A percentile compares a stretch with the other conserved stretches of the same genome.
Evolutionary conservation across 2,888 invertebrate species (phyloP).

Genomic region (Furcula furcula): DNA sequence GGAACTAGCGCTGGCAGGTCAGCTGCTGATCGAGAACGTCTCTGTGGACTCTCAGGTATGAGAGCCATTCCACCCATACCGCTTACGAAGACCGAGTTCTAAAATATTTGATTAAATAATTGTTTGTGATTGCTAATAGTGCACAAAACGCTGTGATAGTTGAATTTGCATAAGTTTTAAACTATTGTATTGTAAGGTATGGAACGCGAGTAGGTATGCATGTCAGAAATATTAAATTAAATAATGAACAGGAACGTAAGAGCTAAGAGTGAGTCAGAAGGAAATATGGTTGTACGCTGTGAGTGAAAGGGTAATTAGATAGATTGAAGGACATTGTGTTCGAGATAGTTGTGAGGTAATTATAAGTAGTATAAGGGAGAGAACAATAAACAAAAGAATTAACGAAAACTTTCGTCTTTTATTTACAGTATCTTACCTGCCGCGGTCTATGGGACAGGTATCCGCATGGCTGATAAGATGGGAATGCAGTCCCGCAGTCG

Average conservation of each 20-base stretch:
- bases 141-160: too few species aligned
- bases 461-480: slow-evolving; percentile 69
- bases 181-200: too few species aligned
- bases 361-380: too few species aligned
- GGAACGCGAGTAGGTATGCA: too few species aligned
- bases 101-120: slow-evolving; percentile 37
- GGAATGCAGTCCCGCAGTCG: slow-evolving; percentile 67
- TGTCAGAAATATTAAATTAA: neutral
- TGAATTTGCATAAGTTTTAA: too few species aligned
- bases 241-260: neutral
- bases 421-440: slow-evolving; percentile 54
- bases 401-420: too few species aligned
- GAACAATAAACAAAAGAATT: too few species aligned
- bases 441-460: slow-evolving; percentile 68
- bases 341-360: neutral
- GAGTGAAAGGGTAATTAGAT: too few species aligned
- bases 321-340: too few species aligned
- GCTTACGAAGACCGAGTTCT: slow-evolving; percentile 94
- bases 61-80: slow-evolving; percentile 85
- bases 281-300: too few species aligned
- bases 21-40: slow-evolving; percentile 91
- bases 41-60: slow-evolving; percentile 85
- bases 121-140: too few species aligned
- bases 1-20: slow-evolving; percentile 88
- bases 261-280: neutral